Percentiles rank a stretch among this genome's conserved stretches.
Evolutionary conservation across 2,888 invertebrate species (phyloP).

Genomic region (Clistopyga incitator): DNA sequence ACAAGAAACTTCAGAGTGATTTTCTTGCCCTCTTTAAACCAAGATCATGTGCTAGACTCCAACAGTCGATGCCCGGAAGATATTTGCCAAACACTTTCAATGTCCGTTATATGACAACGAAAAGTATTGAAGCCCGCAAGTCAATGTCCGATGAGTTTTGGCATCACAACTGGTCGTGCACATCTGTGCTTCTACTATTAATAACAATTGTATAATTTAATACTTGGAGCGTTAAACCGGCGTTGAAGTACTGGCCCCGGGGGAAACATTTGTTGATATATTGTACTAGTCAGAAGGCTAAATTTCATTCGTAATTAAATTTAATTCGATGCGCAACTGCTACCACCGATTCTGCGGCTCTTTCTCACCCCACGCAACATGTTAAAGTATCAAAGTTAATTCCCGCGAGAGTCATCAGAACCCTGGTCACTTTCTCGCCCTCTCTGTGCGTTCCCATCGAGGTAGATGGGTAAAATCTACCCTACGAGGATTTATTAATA

Average conservation of each 20-base stretch:
- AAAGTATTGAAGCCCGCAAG: neutral
- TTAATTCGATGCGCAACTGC: slow-evolving; percentile 37
- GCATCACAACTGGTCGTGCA: neutral
- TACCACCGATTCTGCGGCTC: slow-evolving; percentile 38
- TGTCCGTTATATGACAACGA: neutral
- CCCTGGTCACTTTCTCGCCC: slow-evolving; percentile 44
- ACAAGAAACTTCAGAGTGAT: slow-evolving; percentile 34
- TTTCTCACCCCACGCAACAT: slow-evolving; percentile 23
- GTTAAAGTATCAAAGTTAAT: slow-evolving; percentile 53
- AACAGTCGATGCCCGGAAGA: neutral
- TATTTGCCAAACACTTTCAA: neutral
- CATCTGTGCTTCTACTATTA: slow-evolving; percentile 28
- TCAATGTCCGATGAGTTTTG: slow-evolving; percentile 14
- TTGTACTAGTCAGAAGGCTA: slow-evolving; percentile 11
- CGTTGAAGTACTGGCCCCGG: slow-evolving; percentile 41
- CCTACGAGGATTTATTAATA: slow-evolving; percentile 2
- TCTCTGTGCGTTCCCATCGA: slow-evolving; percentile 9
- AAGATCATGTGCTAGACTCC: neutral
- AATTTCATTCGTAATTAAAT: slow-evolving; percentile 61
- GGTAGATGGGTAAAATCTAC: slow-evolving; percentile 2
- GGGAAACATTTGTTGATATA: slow-evolving; percentile 31
- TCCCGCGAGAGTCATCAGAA: slow-evolving; percentile 50
- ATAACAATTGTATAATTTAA: slow-evolving; percentile 38
- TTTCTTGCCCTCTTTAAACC: neutral
- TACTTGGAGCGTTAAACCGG: slow-evolving; percentile 35